phyloP scores from a whole-genome alignment of 2,797 vertebrate species.

The Coendou prehensilis region DNA sequence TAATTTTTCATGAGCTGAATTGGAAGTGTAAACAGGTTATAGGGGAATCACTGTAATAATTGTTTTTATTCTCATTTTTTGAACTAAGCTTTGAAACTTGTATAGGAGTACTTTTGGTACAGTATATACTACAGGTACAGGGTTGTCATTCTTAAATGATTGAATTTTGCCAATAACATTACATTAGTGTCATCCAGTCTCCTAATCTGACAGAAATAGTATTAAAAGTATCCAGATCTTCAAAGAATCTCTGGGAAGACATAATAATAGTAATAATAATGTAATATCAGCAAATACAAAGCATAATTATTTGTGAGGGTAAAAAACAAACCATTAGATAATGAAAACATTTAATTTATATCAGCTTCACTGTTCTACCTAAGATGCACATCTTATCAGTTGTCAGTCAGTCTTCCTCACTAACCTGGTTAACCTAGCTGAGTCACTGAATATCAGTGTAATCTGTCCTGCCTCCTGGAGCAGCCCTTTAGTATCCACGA shows the following conservation, averaged over 20 bases:
- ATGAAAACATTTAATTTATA: neutral
- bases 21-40: neutral
- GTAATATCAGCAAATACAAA: neutral
- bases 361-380: neutral
- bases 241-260: neutral
- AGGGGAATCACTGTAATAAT: neutral
- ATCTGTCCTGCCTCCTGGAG: neutral
- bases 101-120: constrained; percentile 15
- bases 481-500: neutral
- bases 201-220: constrained; percentile 1
- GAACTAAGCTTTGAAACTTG: constrained; percentile 58
- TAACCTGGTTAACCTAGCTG: neutral
- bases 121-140: constrained; percentile 48
- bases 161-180: constrained; percentile 43
- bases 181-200: constrained; percentile 10
- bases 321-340: neutral
- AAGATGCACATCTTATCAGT: neutral
- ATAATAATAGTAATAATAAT: neutral
- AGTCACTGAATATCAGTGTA: neutral
- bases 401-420: neutral
- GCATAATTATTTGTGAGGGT: neutral
- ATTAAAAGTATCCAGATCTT: constrained; percentile 21
- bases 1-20: neutral
- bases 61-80: constrained; percentile 66
- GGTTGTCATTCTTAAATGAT: neutral